phyloP scores from a whole-genome alignment of 2,888 invertebrate species.

The Cheilosia urbana region DNA sequence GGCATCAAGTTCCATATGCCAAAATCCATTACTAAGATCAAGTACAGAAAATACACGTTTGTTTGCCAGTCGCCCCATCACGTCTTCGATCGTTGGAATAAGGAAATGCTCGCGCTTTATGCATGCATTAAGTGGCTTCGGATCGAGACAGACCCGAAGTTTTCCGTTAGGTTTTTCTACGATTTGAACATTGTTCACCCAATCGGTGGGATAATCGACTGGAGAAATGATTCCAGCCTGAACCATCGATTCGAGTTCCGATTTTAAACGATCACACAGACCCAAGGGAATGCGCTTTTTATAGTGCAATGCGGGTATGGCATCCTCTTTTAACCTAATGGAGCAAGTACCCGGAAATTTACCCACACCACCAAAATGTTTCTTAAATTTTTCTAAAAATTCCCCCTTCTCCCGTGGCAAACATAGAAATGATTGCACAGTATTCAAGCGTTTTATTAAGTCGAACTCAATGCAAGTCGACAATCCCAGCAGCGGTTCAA shows the following conservation, averaged over 20 bases:
- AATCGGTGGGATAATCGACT: slow-evolving; percentile 55
- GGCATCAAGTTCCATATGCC: slow-evolving; percentile 72
- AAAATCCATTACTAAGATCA: slow-evolving; percentile 46
- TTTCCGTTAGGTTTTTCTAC: slow-evolving; percentile 69
- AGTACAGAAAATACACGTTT: slow-evolving; percentile 20
- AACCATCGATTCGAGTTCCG: slow-evolving; percentile 20
- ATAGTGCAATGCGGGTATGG: too few species aligned
- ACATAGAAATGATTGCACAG: too few species aligned
- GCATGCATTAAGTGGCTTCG: slow-evolving; percentile 65
- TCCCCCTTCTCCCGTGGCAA: too few species aligned
- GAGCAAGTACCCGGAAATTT: too few species aligned
- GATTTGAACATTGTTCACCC: slow-evolving; percentile 49
- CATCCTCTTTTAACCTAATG: too few species aligned
- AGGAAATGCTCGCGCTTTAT: slow-evolving; percentile 73
- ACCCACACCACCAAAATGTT: too few species aligned
- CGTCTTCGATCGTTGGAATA: too few species aligned
- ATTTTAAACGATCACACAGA: neutral
- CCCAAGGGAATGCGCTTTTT: too few species aligned
- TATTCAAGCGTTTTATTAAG: too few species aligned
- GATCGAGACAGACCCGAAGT: slow-evolving; percentile 78
- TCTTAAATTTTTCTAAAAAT: too few species aligned
- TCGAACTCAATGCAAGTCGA: too few species aligned
- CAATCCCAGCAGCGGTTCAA: neutral
- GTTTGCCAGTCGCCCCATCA: neutral
- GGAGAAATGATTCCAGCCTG: slow-evolving; percentile 65